These are phyloP conservation scores for Gonioctena quinquepunctata DNA, from an alignment of 1,140 invertebrate species.

Conservation along the genomic window DNA sequence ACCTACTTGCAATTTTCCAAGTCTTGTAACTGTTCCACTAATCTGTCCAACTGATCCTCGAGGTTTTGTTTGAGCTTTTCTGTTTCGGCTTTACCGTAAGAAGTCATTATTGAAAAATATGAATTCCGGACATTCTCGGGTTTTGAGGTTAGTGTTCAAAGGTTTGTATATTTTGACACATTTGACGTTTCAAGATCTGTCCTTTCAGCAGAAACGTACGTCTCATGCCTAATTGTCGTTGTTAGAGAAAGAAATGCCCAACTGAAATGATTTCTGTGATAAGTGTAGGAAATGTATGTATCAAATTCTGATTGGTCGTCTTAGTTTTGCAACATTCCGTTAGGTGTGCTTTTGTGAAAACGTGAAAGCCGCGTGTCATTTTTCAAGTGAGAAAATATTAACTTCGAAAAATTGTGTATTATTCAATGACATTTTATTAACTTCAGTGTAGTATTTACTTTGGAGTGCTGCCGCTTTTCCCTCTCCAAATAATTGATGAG, in stretches of 20 bases:
- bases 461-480: background rate
- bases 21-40: slow-evolving; percentile 74
- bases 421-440: slow-evolving; percentile 43
- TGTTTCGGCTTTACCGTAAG: slow-evolving; percentile 51
- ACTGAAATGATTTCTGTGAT: background rate
- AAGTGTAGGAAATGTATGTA: background rate
- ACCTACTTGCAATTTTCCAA: slow-evolving; percentile 73
- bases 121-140: slow-evolving; percentile 14
- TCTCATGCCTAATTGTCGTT: too few species aligned
- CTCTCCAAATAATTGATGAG: slow-evolving; percentile 7
- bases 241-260: too few species aligned
- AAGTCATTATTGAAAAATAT: slow-evolving; percentile 40
- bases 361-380: slow-evolving; percentile 58
- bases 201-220: background rate
- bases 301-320: slow-evolving; percentile 8
- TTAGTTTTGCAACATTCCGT: slow-evolving; percentile 34
- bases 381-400: slow-evolving; percentile 48
- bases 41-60: slow-evolving; percentile 72
- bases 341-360: slow-evolving; percentile 49
- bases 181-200: too few species aligned
- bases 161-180: slow-evolving; percentile 34
- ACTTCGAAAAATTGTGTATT: slow-evolving; percentile 32
- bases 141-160: slow-evolving; percentile 20
- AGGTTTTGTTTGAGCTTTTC: slow-evolving; percentile 70
- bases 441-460: slow-evolving; percentile 21